Evolutionary conservation across 2,797 vertebrate genomes (phyloP).

Genomic region (Smutsia gigantea): DNA sequence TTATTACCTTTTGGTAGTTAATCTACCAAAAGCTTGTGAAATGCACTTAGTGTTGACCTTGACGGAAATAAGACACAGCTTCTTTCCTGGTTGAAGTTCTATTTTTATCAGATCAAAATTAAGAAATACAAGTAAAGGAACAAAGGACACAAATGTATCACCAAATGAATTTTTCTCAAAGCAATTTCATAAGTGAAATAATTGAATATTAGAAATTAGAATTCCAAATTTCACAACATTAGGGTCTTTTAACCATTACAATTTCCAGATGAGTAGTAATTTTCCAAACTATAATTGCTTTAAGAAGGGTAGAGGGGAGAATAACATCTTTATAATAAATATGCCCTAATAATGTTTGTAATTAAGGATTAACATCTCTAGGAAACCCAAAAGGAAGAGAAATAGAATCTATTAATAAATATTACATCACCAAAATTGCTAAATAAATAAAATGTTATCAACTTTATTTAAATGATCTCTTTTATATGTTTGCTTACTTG

Average conservation of each 20-base stretch:
- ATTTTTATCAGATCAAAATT: constrained; percentile 57
- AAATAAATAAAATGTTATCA: not conserved
- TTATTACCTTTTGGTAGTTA: not conserved
- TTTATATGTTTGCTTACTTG: not conserved
- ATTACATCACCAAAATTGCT: not conserved
- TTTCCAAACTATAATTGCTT: not conserved
- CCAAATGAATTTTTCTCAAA: constrained; percentile 29
- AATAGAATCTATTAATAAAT: not conserved
- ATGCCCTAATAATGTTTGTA: not conserved
- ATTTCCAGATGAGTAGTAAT: constrained; percentile 21
- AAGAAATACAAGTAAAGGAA: constrained; percentile 30
- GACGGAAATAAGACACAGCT: not conserved
- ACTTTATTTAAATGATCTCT: not conserved
- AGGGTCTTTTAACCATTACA: not conserved
- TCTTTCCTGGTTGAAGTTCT: not conserved
- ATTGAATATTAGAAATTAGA: not conserved
- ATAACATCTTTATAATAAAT: constrained; percentile 4
- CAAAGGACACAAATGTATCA: not conserved
- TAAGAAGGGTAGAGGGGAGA: not conserved
- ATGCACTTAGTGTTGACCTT: not conserved
- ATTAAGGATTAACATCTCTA: not conserved
- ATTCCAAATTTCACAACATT: not conserved
- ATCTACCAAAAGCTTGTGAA: not conserved
- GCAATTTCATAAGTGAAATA: constrained; percentile 28
- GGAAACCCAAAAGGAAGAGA: not conserved